Evolutionary conservation across 2,113 vertebrate genomes (phyloP), one percentile per base, ranked within the genome.

Genomic region (Polyodon spathula): DNA sequence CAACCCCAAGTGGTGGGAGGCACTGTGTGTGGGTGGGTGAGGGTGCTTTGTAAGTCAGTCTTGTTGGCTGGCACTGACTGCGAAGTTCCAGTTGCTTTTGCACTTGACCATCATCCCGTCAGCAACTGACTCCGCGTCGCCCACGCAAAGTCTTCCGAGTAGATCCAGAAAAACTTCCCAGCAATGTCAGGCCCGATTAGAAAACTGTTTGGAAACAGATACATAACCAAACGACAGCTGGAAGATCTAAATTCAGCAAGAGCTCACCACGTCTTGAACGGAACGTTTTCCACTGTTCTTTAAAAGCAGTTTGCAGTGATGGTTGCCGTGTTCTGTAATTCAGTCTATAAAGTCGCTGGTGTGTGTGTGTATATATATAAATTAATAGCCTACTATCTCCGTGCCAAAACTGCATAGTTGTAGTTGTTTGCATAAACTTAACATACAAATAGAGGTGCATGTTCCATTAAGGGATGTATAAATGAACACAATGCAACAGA

Each of bases 191-290:
- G 64, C 67, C 55, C 78, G 76, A 80, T 84, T 76, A 62, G 42
- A 71, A 84, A 84, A 82, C 82, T 71, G 77, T 74, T 84, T 79
- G 78, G 76, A 84, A 86, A 77, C 77, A 69, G 76, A 80, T 79
- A 82, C 78, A 44, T 79, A 63, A 65, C 80, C 73, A 65, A 81
- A 75, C 71, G 82, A 80, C 89, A 92, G 89, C 88, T 92, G 93
- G 81, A 84, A 76, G 78, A 72, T 86, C 87, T 90, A 84, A 88
- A 87, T 89, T 81, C 84, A 85, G 87, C 78, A 74, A 64, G 74
- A 78, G 70, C 78, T 80, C 76, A 73, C 76, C 72, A 72, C 81
- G 74, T 71, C 68, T 69, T 63, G 64, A 68, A 66, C 71, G 66
- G 65, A 66, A 65, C 66, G 72, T 56, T 66, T 69, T 61, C 54